These are phyloP conservation scores for Drosophila triauraria DNA, from an alignment of 1,140 invertebrate genomes.

Conservation along the genomic window DNA sequence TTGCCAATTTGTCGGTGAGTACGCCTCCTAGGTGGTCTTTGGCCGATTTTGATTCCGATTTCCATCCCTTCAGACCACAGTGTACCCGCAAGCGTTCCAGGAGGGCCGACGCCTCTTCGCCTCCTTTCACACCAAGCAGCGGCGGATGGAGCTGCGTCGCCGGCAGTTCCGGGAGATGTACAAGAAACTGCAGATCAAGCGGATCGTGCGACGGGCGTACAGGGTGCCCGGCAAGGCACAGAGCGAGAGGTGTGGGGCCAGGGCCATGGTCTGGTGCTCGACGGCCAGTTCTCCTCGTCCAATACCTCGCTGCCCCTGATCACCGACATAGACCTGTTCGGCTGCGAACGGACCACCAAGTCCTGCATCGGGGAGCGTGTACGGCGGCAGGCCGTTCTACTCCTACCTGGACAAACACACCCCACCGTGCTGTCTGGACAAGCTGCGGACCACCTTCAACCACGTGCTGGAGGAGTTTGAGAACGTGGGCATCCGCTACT, in stretches of 20 bases:
- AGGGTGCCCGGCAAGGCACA: conserved; percentile 58
- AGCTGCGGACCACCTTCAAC: conserved; percentile 91
- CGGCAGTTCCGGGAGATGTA: conserved; percentile 87
- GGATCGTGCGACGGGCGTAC: conserved; percentile 86
- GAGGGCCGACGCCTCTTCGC: conserved; percentile 88
- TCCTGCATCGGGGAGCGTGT: conserved; percentile 94
- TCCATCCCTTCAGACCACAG: conserved; percentile 53
- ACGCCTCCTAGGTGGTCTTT: too few species aligned
- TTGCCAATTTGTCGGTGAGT: conserved; percentile 88
- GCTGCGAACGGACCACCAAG: conserved; percentile 89
- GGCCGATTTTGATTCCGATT: too few species aligned
- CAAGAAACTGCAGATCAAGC: conserved; percentile 88
- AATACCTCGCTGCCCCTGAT: conserved; percentile 82
- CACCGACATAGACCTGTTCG: conserved; percentile 88
- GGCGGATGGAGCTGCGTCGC: conserved; percentile 87
- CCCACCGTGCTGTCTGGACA: conserved; percentile 95
- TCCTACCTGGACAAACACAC: conserved; percentile 92
- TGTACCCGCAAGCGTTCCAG: conserved; percentile 83
- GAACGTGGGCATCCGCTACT: conserved; percentile 92
- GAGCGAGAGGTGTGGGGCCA: conserved; percentile 46
- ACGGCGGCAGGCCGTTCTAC: conserved; percentile 93
- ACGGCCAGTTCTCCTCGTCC: conserved; percentile 79
- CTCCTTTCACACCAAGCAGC: conserved; percentile 89
- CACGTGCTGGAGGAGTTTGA: conserved; percentile 92
- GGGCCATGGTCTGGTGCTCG: conserved; percentile 65